Evolutionary conservation across 2,888 invertebrate species (phyloP), one percentile per base, ranked within the genome.

Genomic region (Baronia brevicornis): DNA sequence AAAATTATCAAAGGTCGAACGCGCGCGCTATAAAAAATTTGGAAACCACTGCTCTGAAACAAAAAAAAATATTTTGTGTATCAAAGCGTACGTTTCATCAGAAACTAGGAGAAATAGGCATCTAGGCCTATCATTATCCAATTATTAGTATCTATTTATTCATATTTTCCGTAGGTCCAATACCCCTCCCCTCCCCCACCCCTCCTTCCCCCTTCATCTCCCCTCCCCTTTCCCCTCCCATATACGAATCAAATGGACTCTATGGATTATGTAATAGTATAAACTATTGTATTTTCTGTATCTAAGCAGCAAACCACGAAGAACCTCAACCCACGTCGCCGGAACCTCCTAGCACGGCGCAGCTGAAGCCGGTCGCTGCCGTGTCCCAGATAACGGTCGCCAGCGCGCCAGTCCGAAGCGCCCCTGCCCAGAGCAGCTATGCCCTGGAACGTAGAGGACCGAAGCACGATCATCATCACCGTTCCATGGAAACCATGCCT

Each of bases 341-440:
- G 0, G 73, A 71, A 3, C 50, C 51, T 3, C 60, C 64, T 1
- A 59, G 66, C 44, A 53, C 60, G 1, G 73, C 70, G 0, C 75
- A 74, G 44, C 60, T 80, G 46, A 80, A 80, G 54, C 61, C 82
- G 1, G 78, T 84, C 18, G 69, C 78, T 3, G 87, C 87, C 1
- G 88, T 88, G 2, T 84, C 88, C 0, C 84, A 85, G 32, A 67
- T 86, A 22, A 88, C 88, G 1, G 88, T 84, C 1, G 88, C 88
- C 48, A 88, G 88, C 41, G 78, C 86, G n/a, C 88, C 88, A 1
- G 88, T 88, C 1, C 84, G 86, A 46, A 84, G 85, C n/a, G 48
- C 48, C 5, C 46, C 47, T 0, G 79, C 87, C 3, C 87, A 88
- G 75, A 72, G 86, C 54, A 88, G 87, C 56, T 86, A 85, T 35